These are phyloP conservation scores for Antheraea yamamai DNA, from an alignment of 2,888 invertebrate species.

Conservation along the genomic window DNA sequence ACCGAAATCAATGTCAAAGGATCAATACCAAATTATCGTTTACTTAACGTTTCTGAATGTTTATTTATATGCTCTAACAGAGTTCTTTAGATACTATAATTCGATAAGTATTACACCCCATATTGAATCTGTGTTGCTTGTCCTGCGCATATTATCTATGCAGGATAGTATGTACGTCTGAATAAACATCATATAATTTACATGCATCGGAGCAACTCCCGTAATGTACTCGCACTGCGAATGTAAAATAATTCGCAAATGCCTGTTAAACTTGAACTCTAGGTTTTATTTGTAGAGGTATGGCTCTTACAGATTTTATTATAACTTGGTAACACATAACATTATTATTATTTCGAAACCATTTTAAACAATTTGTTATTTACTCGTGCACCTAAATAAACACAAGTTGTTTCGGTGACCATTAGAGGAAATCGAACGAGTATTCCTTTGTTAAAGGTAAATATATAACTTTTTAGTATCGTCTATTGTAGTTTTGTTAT, in stretches of 20 bases:
- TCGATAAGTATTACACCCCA: not conserved
- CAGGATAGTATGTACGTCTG: constrained; percentile 72
- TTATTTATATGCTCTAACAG: constrained; percentile 41
- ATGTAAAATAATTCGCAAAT: constrained; percentile 64
- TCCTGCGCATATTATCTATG: constrained; percentile 65
- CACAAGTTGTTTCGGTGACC: not conserved
- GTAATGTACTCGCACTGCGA: constrained; percentile 74
- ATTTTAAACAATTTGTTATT: not conserved
- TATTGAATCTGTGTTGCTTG: constrained; percentile 42
- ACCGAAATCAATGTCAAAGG: constrained; percentile 76
- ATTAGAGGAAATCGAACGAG: not conserved
- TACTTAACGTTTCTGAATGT: constrained; percentile 48
- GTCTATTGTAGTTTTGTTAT: not conserved
- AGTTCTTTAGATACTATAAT: constrained; percentile 18
- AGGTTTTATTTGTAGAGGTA: constrained; percentile 47
- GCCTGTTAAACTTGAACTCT: constrained; percentile 56
- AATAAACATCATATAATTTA: constrained; percentile 78
- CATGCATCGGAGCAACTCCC: constrained; percentile 78
- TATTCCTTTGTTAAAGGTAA: not conserved
- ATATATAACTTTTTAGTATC: not conserved
- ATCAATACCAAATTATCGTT: constrained; percentile 57
- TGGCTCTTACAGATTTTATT: constrained; percentile 39
- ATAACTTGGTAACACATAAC: constrained; percentile 10
- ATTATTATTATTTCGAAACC: constrained; percentile 4
- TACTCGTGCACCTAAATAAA: constrained; percentile 2